Evolutionary conservation across 1,140 invertebrate genomes (phyloP).

Genomic region (Ips nitidus): DNA sequence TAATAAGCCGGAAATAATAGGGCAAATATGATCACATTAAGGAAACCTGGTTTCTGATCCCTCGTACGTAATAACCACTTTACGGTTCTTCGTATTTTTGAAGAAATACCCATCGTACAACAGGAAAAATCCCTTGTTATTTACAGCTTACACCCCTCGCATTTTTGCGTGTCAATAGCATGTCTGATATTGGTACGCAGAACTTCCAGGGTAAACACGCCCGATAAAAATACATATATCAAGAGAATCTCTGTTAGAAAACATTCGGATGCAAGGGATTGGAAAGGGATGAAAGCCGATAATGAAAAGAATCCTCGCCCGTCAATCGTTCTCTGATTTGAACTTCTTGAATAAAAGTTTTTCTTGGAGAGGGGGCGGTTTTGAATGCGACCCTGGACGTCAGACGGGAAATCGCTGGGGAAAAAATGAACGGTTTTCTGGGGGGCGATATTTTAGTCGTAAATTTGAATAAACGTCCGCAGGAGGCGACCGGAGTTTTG

Average conservation of each 20-base stretch:
- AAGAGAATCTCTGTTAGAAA: not conserved
- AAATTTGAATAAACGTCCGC: slow-evolving; percentile 17
- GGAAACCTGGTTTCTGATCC: not conserved
- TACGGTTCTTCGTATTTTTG: not conserved
- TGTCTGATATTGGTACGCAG: not conserved
- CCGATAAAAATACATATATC: slow-evolving; percentile 5
- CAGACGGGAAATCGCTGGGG: no score
- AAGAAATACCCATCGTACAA: not conserved
- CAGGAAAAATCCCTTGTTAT: not conserved
- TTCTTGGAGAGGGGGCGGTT: no score
- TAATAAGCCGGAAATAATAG: slow-evolving; percentile 14
- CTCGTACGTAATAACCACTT: not conserved
- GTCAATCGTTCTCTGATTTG: no score
- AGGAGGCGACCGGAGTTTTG: not conserved
- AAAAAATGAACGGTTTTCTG: not conserved
- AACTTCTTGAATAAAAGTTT: no score
- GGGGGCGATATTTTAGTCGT: slow-evolving; percentile 4
- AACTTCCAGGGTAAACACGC: not conserved
- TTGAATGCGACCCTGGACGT: no score
- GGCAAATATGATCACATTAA: slow-evolving; percentile 15
- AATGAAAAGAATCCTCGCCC: no score
- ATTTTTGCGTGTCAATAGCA: slow-evolving; percentile 3
- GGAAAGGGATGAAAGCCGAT: no score
- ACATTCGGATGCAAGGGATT: no score
- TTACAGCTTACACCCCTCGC: not conserved